Percentiles rank a stretch among this genome's conserved stretches.
These are phyloP conservation scores for Drosophila burlai DNA, from an alignment of 1,140 invertebrate species.

Conservation along the genomic window DNA sequence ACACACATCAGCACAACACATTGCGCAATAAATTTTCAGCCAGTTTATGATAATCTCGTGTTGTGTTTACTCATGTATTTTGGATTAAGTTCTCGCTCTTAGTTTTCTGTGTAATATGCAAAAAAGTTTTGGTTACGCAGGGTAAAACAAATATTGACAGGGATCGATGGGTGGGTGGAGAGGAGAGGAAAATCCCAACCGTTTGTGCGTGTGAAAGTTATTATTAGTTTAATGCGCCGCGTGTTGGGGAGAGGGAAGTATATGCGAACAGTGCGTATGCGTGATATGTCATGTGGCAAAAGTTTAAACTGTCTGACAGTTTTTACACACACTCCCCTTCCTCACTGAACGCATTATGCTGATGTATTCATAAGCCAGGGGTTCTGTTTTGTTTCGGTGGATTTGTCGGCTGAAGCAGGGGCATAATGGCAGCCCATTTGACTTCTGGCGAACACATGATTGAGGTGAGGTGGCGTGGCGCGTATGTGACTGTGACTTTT, in stretches of 20 bases:
- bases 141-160: conserved; percentile 38
- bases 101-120: conserved; percentile 48
- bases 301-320: conserved; percentile 44
- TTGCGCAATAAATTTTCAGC: conserved; percentile 42
- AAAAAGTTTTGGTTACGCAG: conserved; percentile 29
- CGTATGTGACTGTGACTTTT: conserved; percentile 23
- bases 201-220: conserved; percentile 31
- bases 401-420: conserved; percentile 11
- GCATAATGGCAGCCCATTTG: conserved; percentile 41
- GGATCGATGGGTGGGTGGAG: conserved; percentile 19
- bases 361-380: conserved; percentile 31
- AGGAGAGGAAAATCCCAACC: conserved; percentile 1
- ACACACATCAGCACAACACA: neutral
- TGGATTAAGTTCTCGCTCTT: conserved; percentile 49
- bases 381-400: conserved; percentile 17
- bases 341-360: neutral
- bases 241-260: neutral
- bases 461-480: conserved; percentile 8
- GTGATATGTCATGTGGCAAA: conserved; percentile 45
- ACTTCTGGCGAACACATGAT: conserved; percentile 35
- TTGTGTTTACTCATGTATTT: conserved; percentile 56
- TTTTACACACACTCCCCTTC: conserved; percentile 4
- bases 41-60: conserved; percentile 55
- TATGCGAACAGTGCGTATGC: conserved; percentile 37
- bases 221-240: conserved; percentile 46